A percentile compares a stretch with the other conserved stretches of the same genome.
Conservation (phyloP, 2,797 vertebrate genomes). For the Sarcophilus harrisii region DNA sequence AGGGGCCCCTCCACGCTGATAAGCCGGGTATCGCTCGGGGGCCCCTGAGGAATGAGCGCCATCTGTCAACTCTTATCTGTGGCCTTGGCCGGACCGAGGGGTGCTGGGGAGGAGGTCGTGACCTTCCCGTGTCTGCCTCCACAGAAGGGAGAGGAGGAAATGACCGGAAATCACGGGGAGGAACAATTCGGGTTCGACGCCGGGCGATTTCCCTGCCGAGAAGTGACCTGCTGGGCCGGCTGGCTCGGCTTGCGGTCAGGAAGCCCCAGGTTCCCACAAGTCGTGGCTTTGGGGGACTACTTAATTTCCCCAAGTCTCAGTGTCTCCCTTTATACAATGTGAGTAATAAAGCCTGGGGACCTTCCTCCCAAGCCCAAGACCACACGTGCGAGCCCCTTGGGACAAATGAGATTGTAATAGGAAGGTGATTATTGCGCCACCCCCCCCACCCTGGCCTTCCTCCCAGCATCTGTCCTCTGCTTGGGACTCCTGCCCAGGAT, state of each 20-base stretch:
- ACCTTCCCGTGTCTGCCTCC: constrained; percentile 61
- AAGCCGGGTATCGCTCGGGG: neutral
- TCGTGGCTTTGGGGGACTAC: neutral
- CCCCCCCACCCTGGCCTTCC: neutral
- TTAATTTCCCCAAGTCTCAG: neutral
- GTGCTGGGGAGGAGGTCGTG: constrained; percentile 59
- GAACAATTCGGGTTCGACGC: constrained; percentile 37
- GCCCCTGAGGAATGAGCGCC: neutral
- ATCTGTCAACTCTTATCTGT: constrained; percentile 48
- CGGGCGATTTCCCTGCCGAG: neutral
- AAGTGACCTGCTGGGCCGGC: neutral
- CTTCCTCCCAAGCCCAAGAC: neutral
- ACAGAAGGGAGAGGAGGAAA: constrained; percentile 62
- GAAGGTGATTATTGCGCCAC: neutral
- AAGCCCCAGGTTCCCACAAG: accelerated
- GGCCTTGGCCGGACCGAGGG: constrained; percentile 33
- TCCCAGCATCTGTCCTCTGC: neutral
- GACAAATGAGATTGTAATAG: neutral
- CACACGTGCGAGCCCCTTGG: neutral
- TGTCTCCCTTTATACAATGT: neutral
- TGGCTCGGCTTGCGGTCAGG: neutral
- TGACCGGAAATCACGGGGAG: constrained; percentile 47
- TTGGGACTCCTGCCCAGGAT: neutral
- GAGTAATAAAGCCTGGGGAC: neutral
- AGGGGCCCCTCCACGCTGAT: neutral